Percentiles rank a stretch among this genome's conserved stretches.
phyloP scores from a whole-genome alignment of 2,113 vertebrate genomes.

The Etheostoma spectabile region DNA sequence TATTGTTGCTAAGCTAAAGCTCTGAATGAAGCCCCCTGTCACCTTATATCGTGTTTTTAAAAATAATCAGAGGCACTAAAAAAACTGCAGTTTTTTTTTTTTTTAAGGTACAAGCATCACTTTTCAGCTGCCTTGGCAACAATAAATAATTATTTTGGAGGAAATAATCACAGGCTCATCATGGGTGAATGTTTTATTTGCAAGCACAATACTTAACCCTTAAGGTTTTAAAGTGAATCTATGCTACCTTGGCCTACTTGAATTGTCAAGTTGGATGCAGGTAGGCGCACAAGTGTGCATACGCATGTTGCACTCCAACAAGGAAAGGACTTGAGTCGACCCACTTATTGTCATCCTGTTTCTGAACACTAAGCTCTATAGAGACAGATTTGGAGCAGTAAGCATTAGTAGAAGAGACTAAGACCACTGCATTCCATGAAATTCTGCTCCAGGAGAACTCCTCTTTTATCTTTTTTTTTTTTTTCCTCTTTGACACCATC shows the following conservation, averaged over 20 bases:
- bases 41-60: conserved; percentile 2
- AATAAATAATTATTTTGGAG: conserved; percentile 29
- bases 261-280: conserved; percentile 47
- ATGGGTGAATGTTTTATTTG: conserved; percentile 37
- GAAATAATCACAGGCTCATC: conserved; percentile 21
- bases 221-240: conserved; percentile 33
- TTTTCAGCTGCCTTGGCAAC: conserved; percentile 61
- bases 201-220: conserved; percentile 26
- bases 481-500: conserved; percentile 4
- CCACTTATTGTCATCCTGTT: conserved; percentile 66
- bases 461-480: neutral
- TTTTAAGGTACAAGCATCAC: conserved; percentile 18
- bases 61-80: conserved; percentile 30
- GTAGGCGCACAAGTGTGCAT: conserved; percentile 35
- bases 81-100: conserved; percentile 14
- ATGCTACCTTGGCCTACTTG: conserved; percentile 40
- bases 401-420: conserved; percentile 41
- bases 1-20: conserved; percentile 41
- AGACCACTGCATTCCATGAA: conserved; percentile 48
- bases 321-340: conserved; percentile 57
- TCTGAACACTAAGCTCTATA: conserved; percentile 52
- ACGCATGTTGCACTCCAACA: conserved; percentile 45
- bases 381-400: conserved; percentile 62
- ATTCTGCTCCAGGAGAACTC: conserved; percentile 37
- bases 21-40: conserved; percentile 51